These are phyloP conservation scores for Pachycephus smyrnensis DNA, from an alignment of 2,888 invertebrate species.

Conservation along the genomic window DNA sequence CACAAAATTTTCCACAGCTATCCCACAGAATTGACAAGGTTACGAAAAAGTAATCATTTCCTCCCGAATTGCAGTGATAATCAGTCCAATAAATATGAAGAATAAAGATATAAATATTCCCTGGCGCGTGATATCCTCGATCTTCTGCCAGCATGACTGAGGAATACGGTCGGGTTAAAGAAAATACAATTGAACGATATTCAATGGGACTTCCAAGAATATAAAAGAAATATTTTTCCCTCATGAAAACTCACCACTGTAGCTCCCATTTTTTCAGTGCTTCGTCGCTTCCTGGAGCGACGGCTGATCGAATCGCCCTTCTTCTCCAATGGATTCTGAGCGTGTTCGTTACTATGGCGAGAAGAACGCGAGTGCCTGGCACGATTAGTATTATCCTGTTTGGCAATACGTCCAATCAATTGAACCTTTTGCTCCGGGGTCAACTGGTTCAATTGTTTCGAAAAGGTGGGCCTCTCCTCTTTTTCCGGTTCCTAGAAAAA, in stretches of 20 bases:
- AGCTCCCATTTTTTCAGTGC: constrained; percentile 72
- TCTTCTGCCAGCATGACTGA: constrained; percentile 58
- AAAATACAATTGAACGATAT: constrained; percentile 14
- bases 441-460: constrained; percentile 56
- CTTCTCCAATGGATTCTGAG: constrained; percentile 58
- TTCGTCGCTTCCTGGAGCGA: constrained; percentile 72
- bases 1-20: background rate
- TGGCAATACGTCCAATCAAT: constrained; percentile 55
- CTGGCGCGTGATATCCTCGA: constrained; percentile 53
- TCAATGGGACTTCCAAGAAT: background rate
- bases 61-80: constrained; percentile 46
- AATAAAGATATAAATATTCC: constrained; percentile 56
- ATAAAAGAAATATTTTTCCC: background rate
- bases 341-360: constrained; percentile 57
- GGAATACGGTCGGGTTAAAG: constrained; percentile 33
- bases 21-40: background rate
- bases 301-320: constrained; percentile 66
- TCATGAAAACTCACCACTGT: constrained; percentile 71
- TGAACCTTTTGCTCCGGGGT: constrained; percentile 58
- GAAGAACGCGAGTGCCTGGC: constrained; percentile 55
- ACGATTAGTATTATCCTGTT: constrained; percentile 49
- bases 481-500: constrained; percentile 55
- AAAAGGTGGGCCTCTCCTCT: constrained; percentile 55
- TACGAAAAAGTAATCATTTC: constrained; percentile 30
- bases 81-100: constrained; percentile 55